phyloP scores from a whole-genome alignment of 2,113 vertebrate species.

The Cololabis saira region DNA sequence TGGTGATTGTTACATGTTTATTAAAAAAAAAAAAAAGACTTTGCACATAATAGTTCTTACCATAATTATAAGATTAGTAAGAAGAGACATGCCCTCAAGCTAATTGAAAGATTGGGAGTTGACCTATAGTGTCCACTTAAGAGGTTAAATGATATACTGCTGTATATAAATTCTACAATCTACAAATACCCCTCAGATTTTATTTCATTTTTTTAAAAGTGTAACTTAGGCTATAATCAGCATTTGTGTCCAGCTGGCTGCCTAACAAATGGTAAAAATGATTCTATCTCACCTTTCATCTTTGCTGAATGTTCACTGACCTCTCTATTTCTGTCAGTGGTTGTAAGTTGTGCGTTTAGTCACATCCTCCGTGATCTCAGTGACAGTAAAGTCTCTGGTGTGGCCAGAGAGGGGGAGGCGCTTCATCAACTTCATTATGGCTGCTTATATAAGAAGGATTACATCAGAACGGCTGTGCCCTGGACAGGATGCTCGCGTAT shows the following conservation, averaged over 20 bases:
- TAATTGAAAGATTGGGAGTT: no score
- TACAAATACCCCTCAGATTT: conserved; percentile 9
- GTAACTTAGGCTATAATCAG: conserved; percentile 7
- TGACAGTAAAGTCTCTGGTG: conserved; percentile 51
- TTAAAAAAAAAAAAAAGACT: no score
- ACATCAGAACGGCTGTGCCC: conserved; percentile 57
- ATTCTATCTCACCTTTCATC: conserved; percentile 8
- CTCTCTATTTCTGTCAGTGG: conserved; percentile 30
- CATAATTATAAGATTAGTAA: no score
- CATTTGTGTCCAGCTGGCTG: conserved; percentile 15
- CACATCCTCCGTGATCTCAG: conserved; percentile 40
- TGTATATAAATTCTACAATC: conserved; percentile 17
- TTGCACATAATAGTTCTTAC: no score
- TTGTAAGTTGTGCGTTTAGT: conserved; percentile 18
- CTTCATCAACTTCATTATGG: conserved; percentile 54
- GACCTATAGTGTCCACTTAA: not conserved
- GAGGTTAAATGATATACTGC: conserved; percentile 7
- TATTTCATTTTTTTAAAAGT: no score
- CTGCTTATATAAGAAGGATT: conserved; percentile 76
- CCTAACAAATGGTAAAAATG: not conserved
- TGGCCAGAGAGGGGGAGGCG: conserved; percentile 26
- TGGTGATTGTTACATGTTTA: no score
- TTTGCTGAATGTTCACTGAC: not conserved
- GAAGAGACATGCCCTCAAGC: no score
- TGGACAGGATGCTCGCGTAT: conserved; percentile 45